phyloP scores from a whole-genome alignment of 2,113 vertebrate species.

The Pachyramphus minor region DNA sequence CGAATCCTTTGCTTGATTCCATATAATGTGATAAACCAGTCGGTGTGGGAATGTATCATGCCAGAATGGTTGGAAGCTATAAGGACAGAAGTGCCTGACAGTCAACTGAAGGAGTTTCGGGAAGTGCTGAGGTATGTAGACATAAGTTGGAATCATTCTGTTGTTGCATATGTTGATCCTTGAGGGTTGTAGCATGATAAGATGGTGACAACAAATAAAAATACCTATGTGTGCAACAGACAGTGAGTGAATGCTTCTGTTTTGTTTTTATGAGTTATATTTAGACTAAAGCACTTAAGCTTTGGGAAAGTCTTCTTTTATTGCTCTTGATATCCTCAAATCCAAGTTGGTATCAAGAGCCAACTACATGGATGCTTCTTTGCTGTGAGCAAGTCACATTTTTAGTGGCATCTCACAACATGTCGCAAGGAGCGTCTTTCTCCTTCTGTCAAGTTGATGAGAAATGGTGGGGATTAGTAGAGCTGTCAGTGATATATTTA shows the following conservation, averaged over 20 bases:
- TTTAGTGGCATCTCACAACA: neutral
- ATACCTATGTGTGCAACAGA: neutral
- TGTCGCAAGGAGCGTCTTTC: neutral
- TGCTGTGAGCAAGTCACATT: neutral
- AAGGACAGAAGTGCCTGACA: constrained; percentile 93
- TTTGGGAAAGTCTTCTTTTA: neutral
- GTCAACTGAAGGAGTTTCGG: constrained; percentile 94
- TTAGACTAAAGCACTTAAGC: neutral
- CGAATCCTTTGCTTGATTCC: constrained; percentile 96
- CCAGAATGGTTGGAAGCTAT: constrained; percentile 97
- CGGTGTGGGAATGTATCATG: constrained; percentile 98
- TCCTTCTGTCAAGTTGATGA: neutral
- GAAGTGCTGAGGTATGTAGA: constrained; percentile 92
- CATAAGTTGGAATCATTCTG: neutral
- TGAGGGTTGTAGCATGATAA: neutral
- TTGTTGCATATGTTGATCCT: neutral
- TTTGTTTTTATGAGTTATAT: neutral
- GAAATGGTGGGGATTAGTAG: neutral
- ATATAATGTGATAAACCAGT: constrained; percentile 96
- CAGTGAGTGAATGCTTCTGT: neutral
- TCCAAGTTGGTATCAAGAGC: neutral
- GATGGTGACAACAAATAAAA: neutral
- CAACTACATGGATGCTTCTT: neutral
- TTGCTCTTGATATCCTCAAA: neutral
- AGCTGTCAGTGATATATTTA: neutral